Evolutionary conservation across 2,888 invertebrate genomes (phyloP).

Genomic region (Onchidella celtica): DNA sequence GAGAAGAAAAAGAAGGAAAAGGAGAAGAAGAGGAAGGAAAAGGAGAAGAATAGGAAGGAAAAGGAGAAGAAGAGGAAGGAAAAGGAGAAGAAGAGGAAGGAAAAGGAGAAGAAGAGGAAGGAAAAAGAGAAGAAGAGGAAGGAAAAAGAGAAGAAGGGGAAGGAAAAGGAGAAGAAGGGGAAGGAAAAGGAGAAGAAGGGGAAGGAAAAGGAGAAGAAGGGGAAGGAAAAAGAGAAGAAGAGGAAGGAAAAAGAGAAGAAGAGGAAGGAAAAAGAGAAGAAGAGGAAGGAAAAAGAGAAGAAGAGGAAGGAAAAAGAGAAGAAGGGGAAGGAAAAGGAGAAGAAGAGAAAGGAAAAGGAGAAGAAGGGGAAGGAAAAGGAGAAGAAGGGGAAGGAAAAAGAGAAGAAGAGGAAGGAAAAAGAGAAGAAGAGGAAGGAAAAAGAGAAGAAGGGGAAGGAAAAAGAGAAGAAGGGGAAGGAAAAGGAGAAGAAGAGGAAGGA

Average conservation of each 20-base stretch:
- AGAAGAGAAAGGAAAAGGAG: neutral
- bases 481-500: neutral
- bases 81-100: neutral
- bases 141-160: neutral
- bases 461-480: neutral
- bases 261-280: neutral
- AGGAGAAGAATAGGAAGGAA: neutral
- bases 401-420: neutral
- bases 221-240: neutral
- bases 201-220: neutral
- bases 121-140: neutral
- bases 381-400: neutral
- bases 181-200: neutral
- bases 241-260: neutral
- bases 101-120: conserved; percentile 4
- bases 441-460: neutral
- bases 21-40: neutral
- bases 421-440: neutral
- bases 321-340: neutral
- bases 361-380: neutral
- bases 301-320: neutral
- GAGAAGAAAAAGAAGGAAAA: neutral
- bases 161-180: neutral
- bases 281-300: neutral
- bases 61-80: neutral